Conservation (phyloP, 2,113 vertebrate genomes). For the Asarcornis scutulata region DNA sequence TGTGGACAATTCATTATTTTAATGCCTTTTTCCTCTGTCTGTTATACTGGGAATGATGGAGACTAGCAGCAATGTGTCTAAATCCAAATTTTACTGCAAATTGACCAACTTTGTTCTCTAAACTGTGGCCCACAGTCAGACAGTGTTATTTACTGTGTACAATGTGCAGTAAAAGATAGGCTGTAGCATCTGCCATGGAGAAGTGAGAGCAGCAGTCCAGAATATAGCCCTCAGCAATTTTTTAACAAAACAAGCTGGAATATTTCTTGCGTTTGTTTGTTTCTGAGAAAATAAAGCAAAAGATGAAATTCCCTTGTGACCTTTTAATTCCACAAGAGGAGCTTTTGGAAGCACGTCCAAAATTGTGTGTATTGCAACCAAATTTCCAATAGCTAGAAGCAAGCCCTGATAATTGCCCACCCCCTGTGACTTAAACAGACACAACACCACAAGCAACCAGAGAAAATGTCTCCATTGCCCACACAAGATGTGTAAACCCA, state of each 20-base stretch:
- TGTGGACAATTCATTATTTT: slow-evolving; percentile 60
- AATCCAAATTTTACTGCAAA: slow-evolving; percentile 68
- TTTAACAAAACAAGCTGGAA: background rate
- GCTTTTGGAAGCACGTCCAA: background rate
- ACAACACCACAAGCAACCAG: rapidly evolving
- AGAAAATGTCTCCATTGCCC: background rate
- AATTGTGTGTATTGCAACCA: background rate
- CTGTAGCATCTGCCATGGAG: too few relatives aligned
- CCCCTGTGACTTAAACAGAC: background rate
- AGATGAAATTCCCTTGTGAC: background rate
- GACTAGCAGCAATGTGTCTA: slow-evolving; percentile 44
- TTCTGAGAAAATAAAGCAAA: background rate
- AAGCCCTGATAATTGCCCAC: background rate
- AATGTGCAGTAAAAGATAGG: background rate
- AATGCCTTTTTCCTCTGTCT: slow-evolving; percentile 48
- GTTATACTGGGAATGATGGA: slow-evolving; percentile 44
- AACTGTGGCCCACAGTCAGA: slow-evolving; percentile 41
- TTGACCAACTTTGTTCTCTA: slow-evolving; percentile 49
- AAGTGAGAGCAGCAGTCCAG: background rate
- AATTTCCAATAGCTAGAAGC: background rate
- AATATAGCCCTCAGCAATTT: background rate
- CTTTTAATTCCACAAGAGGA: background rate
- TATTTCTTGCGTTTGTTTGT: background rate
- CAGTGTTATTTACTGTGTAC: slow-evolving; percentile 20
- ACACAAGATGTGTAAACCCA: background rate